Base-by-base conservation (phyloP, 2,888 invertebrate species). In the Nymphalis polychloros region DNA sequence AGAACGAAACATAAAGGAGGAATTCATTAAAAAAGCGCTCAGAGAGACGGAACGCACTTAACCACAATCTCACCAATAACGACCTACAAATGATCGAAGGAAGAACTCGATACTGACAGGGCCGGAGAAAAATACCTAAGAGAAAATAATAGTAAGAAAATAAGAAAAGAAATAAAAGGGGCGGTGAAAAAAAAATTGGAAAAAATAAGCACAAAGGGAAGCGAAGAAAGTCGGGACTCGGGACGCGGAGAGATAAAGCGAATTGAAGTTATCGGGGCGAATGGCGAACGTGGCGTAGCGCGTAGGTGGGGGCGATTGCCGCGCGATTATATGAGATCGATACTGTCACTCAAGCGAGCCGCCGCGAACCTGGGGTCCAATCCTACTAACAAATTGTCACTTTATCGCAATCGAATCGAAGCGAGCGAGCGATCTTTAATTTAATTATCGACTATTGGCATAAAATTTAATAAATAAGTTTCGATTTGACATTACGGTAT, bases 201-300 rank as follows among this genome's bases (percentile, higher is more conserved):
- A 89, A 90, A 90, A 91, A 90, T 88, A 90, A 89, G 92, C 84
- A 91, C 91, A 92, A 92, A 89, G 90, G 89, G 88, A 88, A 88
- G 84, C 82, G 84, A 88, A 86, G 88, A 87, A 87, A 88, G 87
- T 87, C 85, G 85, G 84, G 83, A 81, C 81, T 79, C 81, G 84
- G 84, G 83, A 81, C 81, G 79, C 80, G 84, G 85, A 86, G 87
- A 90, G 92, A 93, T 92, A 93, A 90, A 90, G 89, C 87, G 92
- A 90, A 92, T 93, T 90, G 92, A 86, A 91, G 92, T 86, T 89
- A 91, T 90, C 90, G 91, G 88, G 87, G 91, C 90, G 90, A 84
- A 83, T 17, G 41, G 53, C 83, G 82, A 82, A 85, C 65, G 83
- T 85, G 79, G 79, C 80, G 85, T 80, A 85, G 89, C 80, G 79